Evolutionary conservation across 2,113 vertebrate genomes (phyloP), one percentile per base, ranked within the genome.

Genomic region (Climacteris rufus): DNA sequence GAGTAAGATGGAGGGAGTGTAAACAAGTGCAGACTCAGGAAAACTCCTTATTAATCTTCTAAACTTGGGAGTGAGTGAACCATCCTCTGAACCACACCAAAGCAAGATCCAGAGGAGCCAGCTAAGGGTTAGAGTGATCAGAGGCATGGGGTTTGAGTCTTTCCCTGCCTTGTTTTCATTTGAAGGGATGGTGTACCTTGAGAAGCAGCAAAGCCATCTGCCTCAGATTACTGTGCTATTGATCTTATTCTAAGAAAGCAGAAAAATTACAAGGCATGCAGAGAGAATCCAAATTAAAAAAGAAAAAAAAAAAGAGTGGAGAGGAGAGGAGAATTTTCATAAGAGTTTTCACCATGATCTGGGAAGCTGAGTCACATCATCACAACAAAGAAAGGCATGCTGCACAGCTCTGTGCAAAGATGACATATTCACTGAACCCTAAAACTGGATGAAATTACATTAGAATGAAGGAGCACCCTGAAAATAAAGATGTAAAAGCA

Each of bases 281-380:
- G 39, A 81, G 54, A 7, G 1, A 16, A 14, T 50, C 2, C 3
- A 49, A 75, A 90, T n/a, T 2, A 9, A 86, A 80, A 47, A 0
- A 4, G 12, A 61, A 25, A 10, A 18, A 25, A 11, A 0, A 27
- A 0, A 7, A 14, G 7, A 13, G 27, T 27, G n/a, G n/a, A n/a
- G n/a, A 13, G 2, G 45, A 15, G 0, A 37, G 27, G 15, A 77
- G 4, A 75, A 80, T 11, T 5, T 9, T 40, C 9, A 31, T 44
- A 1, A 47, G 7, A 40, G 13, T 69, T 57, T 77, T 77, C n/a
- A 28, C 6, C 16, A 15, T 33, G 24, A 50, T 31, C 35, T 56
- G 16, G 27, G 33, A 85, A 84, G 71, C 16, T 31, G 28, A 77
- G 17, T 54, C 39, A 53, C 9, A 63, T 53, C 6, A 14, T 50